phyloP scores from a whole-genome alignment of 1,140 invertebrate genomes.

The Bombus pyrosoma region DNA sequence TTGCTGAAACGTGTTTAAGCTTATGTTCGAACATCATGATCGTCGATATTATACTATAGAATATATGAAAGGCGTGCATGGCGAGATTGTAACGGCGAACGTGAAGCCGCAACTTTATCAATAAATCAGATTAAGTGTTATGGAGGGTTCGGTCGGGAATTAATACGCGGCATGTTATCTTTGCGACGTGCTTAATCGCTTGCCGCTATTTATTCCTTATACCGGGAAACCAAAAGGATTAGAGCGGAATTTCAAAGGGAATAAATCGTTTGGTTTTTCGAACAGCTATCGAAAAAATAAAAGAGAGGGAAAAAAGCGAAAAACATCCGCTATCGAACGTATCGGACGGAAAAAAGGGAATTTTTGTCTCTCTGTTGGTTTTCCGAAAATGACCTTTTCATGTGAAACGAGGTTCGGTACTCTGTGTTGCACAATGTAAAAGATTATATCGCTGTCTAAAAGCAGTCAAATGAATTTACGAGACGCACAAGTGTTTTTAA shows the following conservation, averaged over 20 bases:
- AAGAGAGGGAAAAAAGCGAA: background rate
- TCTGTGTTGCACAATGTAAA: too few species aligned
- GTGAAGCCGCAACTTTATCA: slow-evolving; percentile 26
- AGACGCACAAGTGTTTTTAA: too few species aligned
- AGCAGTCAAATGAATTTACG: too few species aligned
- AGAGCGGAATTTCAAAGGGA: slow-evolving; percentile 43
- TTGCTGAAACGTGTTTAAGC: too few species aligned
- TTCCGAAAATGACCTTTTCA: too few species aligned
- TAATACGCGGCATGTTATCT: slow-evolving; percentile 31
- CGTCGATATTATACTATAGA: too few species aligned
- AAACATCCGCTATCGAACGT: background rate
- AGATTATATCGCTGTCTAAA: too few species aligned
- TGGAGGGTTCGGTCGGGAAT: slow-evolving; percentile 17
- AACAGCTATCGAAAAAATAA: background rate
- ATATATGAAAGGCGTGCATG: too few species aligned
- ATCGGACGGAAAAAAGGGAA: background rate
- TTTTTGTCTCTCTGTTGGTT: background rate
- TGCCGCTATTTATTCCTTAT: slow-evolving; percentile 57
- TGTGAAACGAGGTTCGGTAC: too few species aligned
- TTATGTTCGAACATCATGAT: too few species aligned
- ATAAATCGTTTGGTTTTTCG: slow-evolving; percentile 55
- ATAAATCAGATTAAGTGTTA: slow-evolving; percentile 39
- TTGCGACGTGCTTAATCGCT: slow-evolving; percentile 46
- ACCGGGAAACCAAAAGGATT: slow-evolving; percentile 37
- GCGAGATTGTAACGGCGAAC: background rate